These are phyloP conservation scores for Dicranocentrus wangi DNA, from an alignment of 2,888 invertebrate species.

Conservation along the genomic window DNA sequence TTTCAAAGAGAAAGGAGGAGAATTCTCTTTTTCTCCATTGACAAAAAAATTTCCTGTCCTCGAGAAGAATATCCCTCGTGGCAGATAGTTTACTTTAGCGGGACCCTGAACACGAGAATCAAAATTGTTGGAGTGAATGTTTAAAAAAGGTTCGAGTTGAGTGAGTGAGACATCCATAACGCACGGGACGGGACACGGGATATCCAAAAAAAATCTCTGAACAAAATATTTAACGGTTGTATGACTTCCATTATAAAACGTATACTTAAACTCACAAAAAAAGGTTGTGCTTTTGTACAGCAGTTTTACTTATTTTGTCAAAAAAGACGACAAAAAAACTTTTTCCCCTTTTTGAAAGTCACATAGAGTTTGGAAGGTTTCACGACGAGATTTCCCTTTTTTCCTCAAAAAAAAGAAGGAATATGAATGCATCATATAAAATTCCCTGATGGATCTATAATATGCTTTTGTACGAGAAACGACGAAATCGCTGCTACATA, in stretches of 20 bases:
- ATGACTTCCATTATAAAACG: too few species aligned
- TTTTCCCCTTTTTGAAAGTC: constrained; percentile 7
- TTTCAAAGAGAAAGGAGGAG: too few species aligned
- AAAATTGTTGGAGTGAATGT: not conserved
- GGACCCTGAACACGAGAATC: not conserved
- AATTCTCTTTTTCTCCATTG: not conserved
- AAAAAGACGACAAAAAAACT: not conserved
- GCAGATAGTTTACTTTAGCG: constrained; percentile 12
- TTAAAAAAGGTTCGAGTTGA: not conserved
- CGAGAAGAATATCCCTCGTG: constrained; percentile 13
- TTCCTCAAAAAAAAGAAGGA: not conserved
- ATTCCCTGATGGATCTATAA: constrained; percentile 1
- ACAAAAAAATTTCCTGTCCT: not conserved
- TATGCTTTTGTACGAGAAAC: not conserved
- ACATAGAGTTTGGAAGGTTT: not conserved
- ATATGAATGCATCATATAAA: not conserved
- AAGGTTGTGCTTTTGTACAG: not conserved
- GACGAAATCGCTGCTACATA: not conserved
- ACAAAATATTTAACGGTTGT: not conserved
- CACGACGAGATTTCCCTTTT: not conserved
- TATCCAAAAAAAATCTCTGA: too few species aligned
- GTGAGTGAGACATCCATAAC: not conserved
- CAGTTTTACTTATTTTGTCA: not conserved
- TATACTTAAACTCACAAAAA: too few species aligned
- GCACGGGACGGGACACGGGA: too few species aligned